Base-by-base conservation (phyloP, 2,797 vertebrate genomes). In the Acomys russatus region DNA sequence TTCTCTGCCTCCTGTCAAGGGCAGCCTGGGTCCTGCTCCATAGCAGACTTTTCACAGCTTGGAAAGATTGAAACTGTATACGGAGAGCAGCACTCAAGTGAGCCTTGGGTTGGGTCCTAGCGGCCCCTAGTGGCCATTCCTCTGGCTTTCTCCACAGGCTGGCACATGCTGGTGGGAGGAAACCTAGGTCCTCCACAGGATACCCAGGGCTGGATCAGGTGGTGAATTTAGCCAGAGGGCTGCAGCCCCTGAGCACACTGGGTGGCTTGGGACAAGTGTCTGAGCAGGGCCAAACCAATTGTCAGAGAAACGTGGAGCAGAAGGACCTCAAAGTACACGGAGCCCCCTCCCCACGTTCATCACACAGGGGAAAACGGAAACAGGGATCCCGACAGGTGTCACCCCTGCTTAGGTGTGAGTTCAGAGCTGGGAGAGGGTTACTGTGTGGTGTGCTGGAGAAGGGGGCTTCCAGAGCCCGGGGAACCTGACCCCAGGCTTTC, bases 61-160 rank as follows among this genome's bases (percentile, higher is more conserved):
- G 0, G 23, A 73, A 74, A 49, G 7, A 6, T 12, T 4, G 9
- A 90, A 22, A 8, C 8, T 2, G 2, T 1, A 3, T 30, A 49
- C 2, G 0, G 0, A 68, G 28, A 30, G 2, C 33, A 9, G 20
- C 1, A 9, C 28, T 20, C 68, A 1, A 30, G 54, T 20, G 11
- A 54, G 78, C 66, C 7, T 10, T 95, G 76, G 74, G 78, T 89
- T 94, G 95, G 80, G 86, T 97, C 88, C 49, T 87, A 78, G 95
- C 18, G 70, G 94, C 97, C 96, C 54, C 97, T 93, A 2, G 94
- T 95, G 97, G 94, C 35, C 54, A 0, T 68, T 86, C 22, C n/a
- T 94, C 61, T 30, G 6, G 6, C 35, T 91, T 92, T 68, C 51
- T 30, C 64, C 18, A 15, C 59, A 1, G 11, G 0, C 61, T 33